Conservation (phyloP, 2,888 invertebrate genomes). For the Microplitis manilae region DNA sequence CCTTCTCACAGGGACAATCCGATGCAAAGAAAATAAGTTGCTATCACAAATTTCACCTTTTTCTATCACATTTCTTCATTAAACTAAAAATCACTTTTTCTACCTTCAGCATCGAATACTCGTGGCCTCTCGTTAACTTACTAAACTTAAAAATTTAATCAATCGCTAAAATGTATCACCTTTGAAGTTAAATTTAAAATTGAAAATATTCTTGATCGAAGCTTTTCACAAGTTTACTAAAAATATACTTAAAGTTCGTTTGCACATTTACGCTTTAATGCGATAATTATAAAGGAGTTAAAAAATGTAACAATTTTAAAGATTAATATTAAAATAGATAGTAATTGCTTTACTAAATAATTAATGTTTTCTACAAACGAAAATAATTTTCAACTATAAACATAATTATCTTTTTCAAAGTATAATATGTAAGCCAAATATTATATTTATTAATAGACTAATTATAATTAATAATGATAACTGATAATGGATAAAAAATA, state of each 20-base stretch:
- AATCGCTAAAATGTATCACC: background rate
- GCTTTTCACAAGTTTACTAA: no score
- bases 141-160: background rate
- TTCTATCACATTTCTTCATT: slow-evolving; percentile 11
- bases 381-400: slow-evolving; percentile 23
- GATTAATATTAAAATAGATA: slow-evolving; percentile 4
- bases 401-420: slow-evolving; percentile 31
- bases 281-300: background rate
- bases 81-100: slow-evolving; percentile 28
- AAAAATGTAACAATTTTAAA: background rate
- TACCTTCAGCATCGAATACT: slow-evolving; percentile 37
- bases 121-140: slow-evolving; percentile 18
- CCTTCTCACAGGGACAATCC: slow-evolving; percentile 35
- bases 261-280: background rate
- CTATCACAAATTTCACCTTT: slow-evolving; percentile 8
- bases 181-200: no score
- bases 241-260: background rate
- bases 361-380: slow-evolving; percentile 52
- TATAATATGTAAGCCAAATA: slow-evolving; percentile 18
- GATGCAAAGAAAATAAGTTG: background rate
- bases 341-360: slow-evolving; percentile 46
- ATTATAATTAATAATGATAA: slow-evolving; percentile 38
- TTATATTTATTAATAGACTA: slow-evolving; percentile 11
- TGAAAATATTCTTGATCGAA: no score
- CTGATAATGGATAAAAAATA: slow-evolving; percentile 10